Base-by-base conservation (phyloP, 1,140 invertebrate species). In the Solenopsis fugax region DNA sequence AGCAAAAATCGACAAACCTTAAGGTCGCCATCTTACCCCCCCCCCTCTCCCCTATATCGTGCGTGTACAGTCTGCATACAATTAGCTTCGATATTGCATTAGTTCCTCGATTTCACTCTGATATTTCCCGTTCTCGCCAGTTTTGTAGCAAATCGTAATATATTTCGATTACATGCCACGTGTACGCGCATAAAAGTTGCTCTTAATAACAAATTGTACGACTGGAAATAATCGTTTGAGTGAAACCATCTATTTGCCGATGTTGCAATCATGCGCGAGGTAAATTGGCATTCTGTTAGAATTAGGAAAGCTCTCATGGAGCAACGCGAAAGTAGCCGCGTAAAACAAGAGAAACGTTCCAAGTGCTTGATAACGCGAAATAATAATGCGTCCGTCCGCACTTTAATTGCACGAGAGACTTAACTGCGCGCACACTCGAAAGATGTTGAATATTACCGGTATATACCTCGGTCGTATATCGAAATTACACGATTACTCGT, bases 401-500 rank as follows among this genome's bases (percentile, higher is more conserved):
- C 60, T 76, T 65, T 85, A 85, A 85, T 52, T 77, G 56, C 71
- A 64, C 16, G 58, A 41, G n/a, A 73, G 69, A 82, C 73, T 77
- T 60, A 75, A 82, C 37, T 54, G 34, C 29, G 12, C 41, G 16
- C 52, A 45, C 45, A 41, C 60, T 24, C 67, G 67, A 73, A 24
- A 50, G 18, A 18, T 56, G 62, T 24, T 48, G 75, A 10, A 45
- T 12, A 29, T 45, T 48, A 24, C 37, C 21, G 69, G 41, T 9
- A 48, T 52, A 24, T 21, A 84, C 45, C 58, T 4, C 21, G 41
- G 16, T 56, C 62, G n/a, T 54, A 58, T 69, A 87, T 82, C n/a
- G 77, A 50, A 65, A 75, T 81, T n/a, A 78, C 29, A 10, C 77
- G 82, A 87, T 89, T 89, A 89, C 37, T 82, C 71, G 69, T 58